A percentile compares a stretch with the other conserved stretches of the same genome.
phyloP scores from a whole-genome alignment of 2,888 invertebrate species.

The Unio pictorum region DNA sequence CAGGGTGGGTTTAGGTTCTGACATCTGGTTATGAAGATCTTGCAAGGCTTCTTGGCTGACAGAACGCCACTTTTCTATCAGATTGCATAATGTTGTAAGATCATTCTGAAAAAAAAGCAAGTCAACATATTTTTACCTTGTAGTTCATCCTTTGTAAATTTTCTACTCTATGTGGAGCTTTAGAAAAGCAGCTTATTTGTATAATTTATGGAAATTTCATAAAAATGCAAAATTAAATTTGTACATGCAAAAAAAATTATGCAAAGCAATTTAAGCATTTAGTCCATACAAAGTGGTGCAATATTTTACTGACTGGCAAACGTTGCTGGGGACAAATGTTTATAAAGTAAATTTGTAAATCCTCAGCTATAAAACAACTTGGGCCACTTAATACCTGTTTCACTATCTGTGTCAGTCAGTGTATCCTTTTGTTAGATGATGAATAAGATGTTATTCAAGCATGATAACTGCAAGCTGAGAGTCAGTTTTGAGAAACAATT shows the following conservation, averaged over 20 bases:
- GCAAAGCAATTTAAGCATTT: too few relatives aligned
- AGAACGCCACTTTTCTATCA: constrained; percentile 55
- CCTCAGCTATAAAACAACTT: too few relatives aligned
- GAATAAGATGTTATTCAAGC: too few relatives aligned
- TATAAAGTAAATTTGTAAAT: too few relatives aligned
- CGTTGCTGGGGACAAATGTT: too few relatives aligned
- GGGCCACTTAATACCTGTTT: too few relatives aligned
- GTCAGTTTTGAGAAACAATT: too few relatives aligned
- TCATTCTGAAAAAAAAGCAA: constrained; percentile 48
- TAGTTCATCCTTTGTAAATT: background rate
- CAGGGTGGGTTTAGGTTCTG: constrained; percentile 52
- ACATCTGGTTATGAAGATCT: constrained; percentile 44
- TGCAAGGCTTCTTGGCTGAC: constrained; percentile 51
- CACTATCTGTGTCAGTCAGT: too few relatives aligned
- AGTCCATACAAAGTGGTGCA: too few relatives aligned
- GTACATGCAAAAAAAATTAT: background rate
- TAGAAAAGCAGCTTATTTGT: background rate
- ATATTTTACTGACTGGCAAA: too few relatives aligned
- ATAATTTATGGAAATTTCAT: background rate
- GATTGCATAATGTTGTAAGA: constrained; percentile 37
- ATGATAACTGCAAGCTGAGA: too few relatives aligned
- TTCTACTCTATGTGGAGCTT: background rate
- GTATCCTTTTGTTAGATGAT: too few relatives aligned
- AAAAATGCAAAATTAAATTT: background rate
- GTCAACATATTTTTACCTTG: background rate